Conservation (phyloP, 2,888 invertebrate species). For the Ectropis crepuscularia region DNA sequence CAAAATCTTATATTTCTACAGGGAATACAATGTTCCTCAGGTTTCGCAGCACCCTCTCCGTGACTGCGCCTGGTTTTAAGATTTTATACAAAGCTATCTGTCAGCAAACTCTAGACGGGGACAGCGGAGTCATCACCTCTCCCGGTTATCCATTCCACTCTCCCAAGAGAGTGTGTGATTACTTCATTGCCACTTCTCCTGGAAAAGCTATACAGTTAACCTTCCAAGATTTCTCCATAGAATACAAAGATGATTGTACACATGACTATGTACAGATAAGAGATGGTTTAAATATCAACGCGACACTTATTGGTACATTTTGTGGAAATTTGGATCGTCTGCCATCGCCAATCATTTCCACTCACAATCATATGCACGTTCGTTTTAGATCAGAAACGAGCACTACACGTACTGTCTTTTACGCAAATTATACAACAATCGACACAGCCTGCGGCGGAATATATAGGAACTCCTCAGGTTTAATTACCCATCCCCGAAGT, state of each 20-base stretch:
- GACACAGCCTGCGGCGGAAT: conserved; percentile 91
- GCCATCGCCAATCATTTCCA: conserved; percentile 87
- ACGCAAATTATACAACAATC: conserved; percentile 89
- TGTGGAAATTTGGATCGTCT: conserved; percentile 85
- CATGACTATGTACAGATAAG: conserved; percentile 85
- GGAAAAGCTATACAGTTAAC: conserved; percentile 87
- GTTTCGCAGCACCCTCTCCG: conserved; percentile 74
- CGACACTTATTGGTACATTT: conserved; percentile 87
- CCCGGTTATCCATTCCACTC: conserved; percentile 91
- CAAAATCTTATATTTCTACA: conserved; percentile 85
- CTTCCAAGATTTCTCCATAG: conserved; percentile 88
- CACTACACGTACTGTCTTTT: conserved; percentile 87
- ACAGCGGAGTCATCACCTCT: conserved; percentile 87
- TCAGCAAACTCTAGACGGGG: conserved; percentile 74
- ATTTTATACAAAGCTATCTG: conserved; percentile 69
- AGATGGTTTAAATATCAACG: conserved; percentile 88
- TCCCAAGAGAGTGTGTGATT: conserved; percentile 87
- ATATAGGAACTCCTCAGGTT: conserved; percentile 83
- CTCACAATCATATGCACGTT: conserved; percentile 89
- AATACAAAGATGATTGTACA: conserved; percentile 65
- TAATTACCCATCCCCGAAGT: conserved; percentile 86
- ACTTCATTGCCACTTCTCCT: conserved; percentile 86
- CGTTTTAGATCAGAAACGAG: conserved; percentile 86
- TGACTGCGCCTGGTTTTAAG: conserved; percentile 63
- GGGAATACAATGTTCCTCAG: conserved; percentile 83